Evolutionary conservation across 2,888 invertebrate species (phyloP), one percentile per base, ranked within the genome.

Genomic region (Malachius bipustulatus): DNA sequence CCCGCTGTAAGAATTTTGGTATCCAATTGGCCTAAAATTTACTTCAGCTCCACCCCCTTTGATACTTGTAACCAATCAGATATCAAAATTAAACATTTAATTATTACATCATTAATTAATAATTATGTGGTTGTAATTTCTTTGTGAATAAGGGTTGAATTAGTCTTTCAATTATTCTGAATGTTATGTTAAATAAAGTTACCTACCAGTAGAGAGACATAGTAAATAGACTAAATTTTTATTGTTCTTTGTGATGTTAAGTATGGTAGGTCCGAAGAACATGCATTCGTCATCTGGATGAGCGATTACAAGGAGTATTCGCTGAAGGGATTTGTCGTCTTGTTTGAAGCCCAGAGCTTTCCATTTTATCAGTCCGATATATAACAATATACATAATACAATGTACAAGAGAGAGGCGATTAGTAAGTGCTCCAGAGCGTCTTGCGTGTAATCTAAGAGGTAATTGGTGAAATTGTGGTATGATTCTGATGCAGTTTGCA

Each of bases 231-330:
- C 76, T 44, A 75, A 70, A 51, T 75, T 75, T 46, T 72, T 69
- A 45, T 72, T 67, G 30, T 74, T 69, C 46, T 71, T 73, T 2
- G 64, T 56, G 39, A 85, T 63, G 55, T 79, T 70, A 43, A 82
- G 70, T 43, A 91, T 75, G 26, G 84, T 74, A 11, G 98, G 98
- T 1, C 91, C 89, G 61, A 98, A 98, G 62, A 98, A 98, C 97
- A 98, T 96, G 49, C 89, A 89, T 60, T 98, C 97, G 60, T 98
- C 97, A 62, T 98, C 97, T 10, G 97, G 97, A 67, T 98, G 98
- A 13, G 97, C 93, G 28, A 77, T 84, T 2, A 96, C 78, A 34
- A 97, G 59, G 16, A 96, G 63, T 28, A 89, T 73, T 47, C 84
- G 65, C 42, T 65, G 66, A 2, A 70, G 65, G 27, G 67, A 59